Evolutionary conservation across 2,113 vertebrate species (phyloP), one percentile per base, ranked within the genome.

Genomic region (Chamaea fasciata): DNA sequence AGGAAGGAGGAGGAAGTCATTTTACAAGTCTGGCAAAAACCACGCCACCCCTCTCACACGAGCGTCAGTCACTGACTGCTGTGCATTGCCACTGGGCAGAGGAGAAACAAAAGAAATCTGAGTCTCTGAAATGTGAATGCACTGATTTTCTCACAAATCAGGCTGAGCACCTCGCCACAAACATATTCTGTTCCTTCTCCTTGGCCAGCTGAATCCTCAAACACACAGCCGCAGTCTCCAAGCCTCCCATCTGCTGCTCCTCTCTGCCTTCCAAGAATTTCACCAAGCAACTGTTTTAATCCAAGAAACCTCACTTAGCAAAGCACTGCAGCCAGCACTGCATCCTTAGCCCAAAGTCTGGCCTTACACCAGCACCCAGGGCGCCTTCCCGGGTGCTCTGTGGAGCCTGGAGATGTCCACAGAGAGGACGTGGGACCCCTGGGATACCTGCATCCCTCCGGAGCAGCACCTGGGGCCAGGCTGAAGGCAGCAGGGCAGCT

Each of bases 241-340:
- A 42, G 78, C 73, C 73, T 89, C 88, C 95, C 94, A 95, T 95
- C 95, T 95, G 94, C 94, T 37, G 59, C 69, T 31, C 60, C 65
- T 81, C 9, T 84, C 52, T 62, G 69, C 78, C 69, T 93, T 95
- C 92, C 95, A 94, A 96, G 88, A 33, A 76, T 65, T 62, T 24
- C 87, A 62, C 60, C 68, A 70, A 42, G 73, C 68, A 89, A 93
- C 77, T 26, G 73, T 17, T 87, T 44, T 7, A 44, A 18, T 10
- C 2, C 1, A 19, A 62, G 55, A 75, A 88, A 27, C n/a, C 60
- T 44, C 19, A 3, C 37, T 78, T 4, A 27, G 74, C 74, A 12
- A 62, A 69, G 74, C 15, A 9, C 1, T 42, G 28, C 76, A 92
- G 57, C 22, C 83, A 84, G 69, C 22, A 20, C 59, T 17, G n/a